Base-by-base conservation (phyloP, 2,888 invertebrate genomes). In the Pachydiplax longipennis region DNA sequence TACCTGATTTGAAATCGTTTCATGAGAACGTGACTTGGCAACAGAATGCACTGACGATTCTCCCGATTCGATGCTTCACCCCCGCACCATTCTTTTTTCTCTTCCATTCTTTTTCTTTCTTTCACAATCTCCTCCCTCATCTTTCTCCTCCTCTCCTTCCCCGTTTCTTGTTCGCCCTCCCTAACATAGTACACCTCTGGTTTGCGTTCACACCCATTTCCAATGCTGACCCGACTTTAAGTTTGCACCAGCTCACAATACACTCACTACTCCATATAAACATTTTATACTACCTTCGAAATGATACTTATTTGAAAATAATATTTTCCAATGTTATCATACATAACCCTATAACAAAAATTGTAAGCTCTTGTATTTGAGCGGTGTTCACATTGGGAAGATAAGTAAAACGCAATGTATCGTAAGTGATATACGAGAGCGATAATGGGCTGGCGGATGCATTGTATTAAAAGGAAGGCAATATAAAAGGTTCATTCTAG, bases 1-100 rank as follows among this genome's bases (percentile, higher is more conserved):
- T 58, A 83, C 83, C 35, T 87, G 87, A 87, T 87, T 87, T 87
- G 87, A 65, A 87, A 87, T 87, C 87, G 87, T 87, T 87, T 87
- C 61, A 15, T 40, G 61, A 61, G 87, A 65, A 87, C 87, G 87
- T 87, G 87, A 87, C 87, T 87, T 87, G 87, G 61, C 87, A 87
- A 65, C 87, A n/a, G 65, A 87, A 87, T 87, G 87, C 87, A 61
- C 37, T 87, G 87, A 87, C 61, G 61, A 58, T 53, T 87, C 58
- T 87, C 61, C 61, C 58, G 35, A 35, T 61, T 37, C 37, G 2
- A 61, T 5, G 8, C 61, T 65, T 22, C 22, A n/a, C 82, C 82
- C 82, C 13, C 82, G 83, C 58, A 31, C 10, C 58, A n/a, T 8
- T 18, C 58, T 53, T n/a, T 25, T 73, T 10, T 31, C 22, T 53